These are phyloP conservation scores for Cyprinodon variegatus DNA, from an alignment of 2,113 vertebrate species.

Conservation along the genomic window DNA sequence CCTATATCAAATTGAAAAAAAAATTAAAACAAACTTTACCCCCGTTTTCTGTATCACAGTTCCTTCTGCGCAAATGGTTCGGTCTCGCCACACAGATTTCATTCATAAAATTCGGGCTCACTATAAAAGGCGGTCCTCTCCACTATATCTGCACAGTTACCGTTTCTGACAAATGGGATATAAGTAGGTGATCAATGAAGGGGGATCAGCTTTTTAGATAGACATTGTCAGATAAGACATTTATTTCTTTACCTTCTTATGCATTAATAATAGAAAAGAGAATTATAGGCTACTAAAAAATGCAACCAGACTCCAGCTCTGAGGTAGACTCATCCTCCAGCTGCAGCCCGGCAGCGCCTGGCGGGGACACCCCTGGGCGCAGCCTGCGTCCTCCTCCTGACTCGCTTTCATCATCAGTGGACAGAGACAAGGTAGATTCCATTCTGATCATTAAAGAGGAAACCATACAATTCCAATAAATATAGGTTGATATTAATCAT, in stretches of 20 bases:
- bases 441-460: slow-evolving; percentile 18
- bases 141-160: slow-evolving; percentile 72
- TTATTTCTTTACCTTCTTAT: slow-evolving; percentile 21
- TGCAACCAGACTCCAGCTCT: slow-evolving; percentile 86
- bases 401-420: slow-evolving; percentile 86
- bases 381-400: slow-evolving; percentile 85
- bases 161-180: slow-evolving; percentile 66
- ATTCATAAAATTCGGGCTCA: slow-evolving; percentile 86
- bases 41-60: slow-evolving; percentile 12
- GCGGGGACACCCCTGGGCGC: slow-evolving; percentile 87
- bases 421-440: slow-evolving; percentile 81
- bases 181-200: slow-evolving; percentile 13
- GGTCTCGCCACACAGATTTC: slow-evolving; percentile 81
- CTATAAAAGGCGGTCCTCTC: slow-evolving; percentile 81
- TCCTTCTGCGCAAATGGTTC: slow-evolving; percentile 74
- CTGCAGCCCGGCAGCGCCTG: slow-evolving; percentile 90
- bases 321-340: slow-evolving; percentile 90
- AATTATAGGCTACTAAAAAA: slow-evolving; percentile 51
- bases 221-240: neutral
- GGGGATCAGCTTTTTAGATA: slow-evolving; percentile 4
- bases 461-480: neutral
- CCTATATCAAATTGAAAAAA: neutral
- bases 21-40: slow-evolving; percentile 2
- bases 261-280: slow-evolving; percentile 34
- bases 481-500: neutral